Evolutionary conservation across 2,797 vertebrate genomes (phyloP).

Genomic region (Darevskia nairensis): DNA sequence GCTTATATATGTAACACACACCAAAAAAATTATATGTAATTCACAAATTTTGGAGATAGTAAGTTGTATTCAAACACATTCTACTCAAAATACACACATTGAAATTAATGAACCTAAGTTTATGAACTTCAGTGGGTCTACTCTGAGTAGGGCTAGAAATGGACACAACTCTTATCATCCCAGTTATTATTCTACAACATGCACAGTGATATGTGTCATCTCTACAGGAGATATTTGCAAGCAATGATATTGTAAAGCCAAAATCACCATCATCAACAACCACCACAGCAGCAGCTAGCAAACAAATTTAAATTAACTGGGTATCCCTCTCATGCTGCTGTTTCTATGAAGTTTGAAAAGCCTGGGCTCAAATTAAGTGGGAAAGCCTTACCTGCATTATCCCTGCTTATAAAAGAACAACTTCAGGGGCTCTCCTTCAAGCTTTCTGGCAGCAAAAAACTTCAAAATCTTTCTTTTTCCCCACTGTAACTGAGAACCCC

Average conservation of each 20-base stretch:
- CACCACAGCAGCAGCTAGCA: constrained; percentile 38
- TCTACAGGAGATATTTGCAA: constrained; percentile 37
- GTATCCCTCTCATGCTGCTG: constrained; percentile 18
- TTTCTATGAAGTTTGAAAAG: constrained; percentile 54
- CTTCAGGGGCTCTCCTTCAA: constrained; percentile 67
- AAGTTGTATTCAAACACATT: too few species aligned
- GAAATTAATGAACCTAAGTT: too few species aligned
- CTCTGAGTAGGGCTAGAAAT: neutral
- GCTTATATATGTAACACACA: neutral
- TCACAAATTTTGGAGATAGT: neutral
- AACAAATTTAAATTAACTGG: neutral
- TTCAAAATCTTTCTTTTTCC: constrained; percentile 68
- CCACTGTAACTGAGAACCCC: constrained; percentile 62
- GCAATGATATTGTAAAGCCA: constrained; percentile 41
- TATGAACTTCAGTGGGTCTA: too few species aligned
- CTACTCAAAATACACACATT: too few species aligned
- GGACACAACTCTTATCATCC: neutral
- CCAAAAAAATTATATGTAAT: neutral
- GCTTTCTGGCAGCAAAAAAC: constrained; percentile 76
- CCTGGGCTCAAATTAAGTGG: constrained; percentile 66
- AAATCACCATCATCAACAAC: constrained; percentile 30
- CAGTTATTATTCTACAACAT: neutral
- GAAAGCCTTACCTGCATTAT: constrained; percentile 68
- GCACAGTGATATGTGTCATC: neutral
- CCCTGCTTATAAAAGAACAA: constrained; percentile 69